Base-by-base conservation (phyloP, 2,113 vertebrate genomes). In the Psephotus haematonotus region DNA sequence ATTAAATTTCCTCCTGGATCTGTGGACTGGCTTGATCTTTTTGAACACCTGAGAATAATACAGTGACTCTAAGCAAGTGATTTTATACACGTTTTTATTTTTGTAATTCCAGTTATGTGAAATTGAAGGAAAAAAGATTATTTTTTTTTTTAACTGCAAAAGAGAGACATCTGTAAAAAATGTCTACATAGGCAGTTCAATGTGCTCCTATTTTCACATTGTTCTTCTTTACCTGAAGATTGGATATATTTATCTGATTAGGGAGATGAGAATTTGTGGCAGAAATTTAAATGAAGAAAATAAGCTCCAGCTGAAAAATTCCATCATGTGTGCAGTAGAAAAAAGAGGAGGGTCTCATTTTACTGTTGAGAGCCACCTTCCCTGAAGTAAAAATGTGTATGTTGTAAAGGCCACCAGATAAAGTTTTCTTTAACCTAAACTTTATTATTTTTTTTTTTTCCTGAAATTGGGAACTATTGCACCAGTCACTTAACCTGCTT, bases 251-350 rank as follows among this genome's bases (percentile, higher is more conserved):
- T 28, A 19, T 6, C 33, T 69, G 18, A 13, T 67, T 82, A 62
- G n/a, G 10, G 6, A 79, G 65, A 39, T 77, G 43, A 90, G 64
- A 86, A 50, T 80, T 77, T 86, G 25, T 88, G 43, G 33, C 46
- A 92, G 68, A 90, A 91, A 59, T 20, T 33, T 46, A 88, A 85
- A 37, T 44, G 18, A 81, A 84, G 28, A 29, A n/a, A 68, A 5
- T 33, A 68, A 92, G 10, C 23, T 69, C 35, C 7, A 55, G 37
- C 6, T 87, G 44, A 82, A 86, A 89, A 84, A 35, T n/a, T 0
- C 0, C 35, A 7, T 31, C 0, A 3, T 16, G 3, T 10, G 7
- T 77, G 39, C 78, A 50, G 33, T 71, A n/a, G 67, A 72, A 79
- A 57, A 28, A 16, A 86, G 25, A 57, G 60, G 23, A 68, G 35